Base-by-base conservation (phyloP, 2,888 invertebrate genomes). In the Platypus cylindrus region DNA sequence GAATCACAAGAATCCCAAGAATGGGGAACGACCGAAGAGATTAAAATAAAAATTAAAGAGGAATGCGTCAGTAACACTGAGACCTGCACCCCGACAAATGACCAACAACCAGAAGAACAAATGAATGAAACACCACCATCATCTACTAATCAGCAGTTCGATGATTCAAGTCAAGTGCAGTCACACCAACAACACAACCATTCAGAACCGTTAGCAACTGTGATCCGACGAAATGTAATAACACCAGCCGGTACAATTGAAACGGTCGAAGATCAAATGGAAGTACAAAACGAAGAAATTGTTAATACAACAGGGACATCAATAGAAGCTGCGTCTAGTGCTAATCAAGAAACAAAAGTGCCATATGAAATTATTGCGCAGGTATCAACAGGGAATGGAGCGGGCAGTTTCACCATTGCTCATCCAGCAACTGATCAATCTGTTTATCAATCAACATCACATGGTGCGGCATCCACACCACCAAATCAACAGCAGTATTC, bases 231-330 rank as follows among this genome's bases (percentile, higher is more conserved):
- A 31, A 52, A 63, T 15, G 47, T 52, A 2, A 49, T 59, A 3
- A 65, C 64, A 9, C 49, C 60, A 2, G 53, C 60, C 1, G 62
- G 64, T 8, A 56, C 60, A 3, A 55, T 66, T 3, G 50, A 60
- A 5, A 56, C 37, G 3, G 16, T 40, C 1, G 40, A 49, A 29
- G 50, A 50, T 5, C 42, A 40, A 17, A 31, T 44, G 4, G 39
- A 65, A 56, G 45, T 62, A 43, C 43, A 54, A 42, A 30, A 48
- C 45, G 44, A 65, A 57, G 65, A 65, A 46, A 48, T 55, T 33
- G 54, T 55, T 0, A 51, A 56, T 20, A 16, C 13, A 27, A 27
- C 8, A 9, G n/a, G n/a, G n/a, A n/a, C n/a, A n/a, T n/a, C n/a
- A n/a, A n/a, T n/a, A n/a, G n/a, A n/a, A n/a, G n/a, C n/a, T n/a